These are phyloP conservation scores for Aphidius colemani DNA, from an alignment of 2,888 invertebrate genomes.

Conservation along the genomic window DNA sequence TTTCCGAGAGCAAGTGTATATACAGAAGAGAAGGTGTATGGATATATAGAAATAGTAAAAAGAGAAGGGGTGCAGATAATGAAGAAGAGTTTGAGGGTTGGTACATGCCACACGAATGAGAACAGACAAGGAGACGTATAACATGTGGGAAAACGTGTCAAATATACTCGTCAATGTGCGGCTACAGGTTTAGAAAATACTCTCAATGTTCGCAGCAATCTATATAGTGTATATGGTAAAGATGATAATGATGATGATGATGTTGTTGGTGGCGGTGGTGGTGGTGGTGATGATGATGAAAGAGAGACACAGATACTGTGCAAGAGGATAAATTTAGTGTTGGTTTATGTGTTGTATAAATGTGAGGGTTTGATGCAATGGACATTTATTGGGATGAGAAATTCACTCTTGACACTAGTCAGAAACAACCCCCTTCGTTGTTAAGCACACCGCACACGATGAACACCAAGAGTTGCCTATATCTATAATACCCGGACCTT, in stretches of 20 bases:
- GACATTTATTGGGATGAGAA: constrained; percentile 23
- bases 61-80: too few species aligned
- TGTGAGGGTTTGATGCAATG: constrained; percentile 20
- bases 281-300: not conserved
- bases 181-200: too few species aligned
- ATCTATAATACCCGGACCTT: not conserved
- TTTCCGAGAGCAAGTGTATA: constrained; percentile 20
- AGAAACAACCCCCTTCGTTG: constrained; percentile 7
- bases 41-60: too few species aligned
- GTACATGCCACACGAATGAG: constrained; percentile 16
- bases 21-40: not conserved
- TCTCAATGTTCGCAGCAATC: too few species aligned
- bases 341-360: not conserved
- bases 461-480: constrained; percentile 7
- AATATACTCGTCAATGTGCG: too few species aligned
- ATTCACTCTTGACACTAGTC: constrained; percentile 15
- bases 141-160: too few species aligned
- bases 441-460: constrained; percentile 12
- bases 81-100: too few species aligned
- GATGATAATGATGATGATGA: too few species aligned
- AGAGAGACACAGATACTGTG: constrained; percentile 8
- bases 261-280: too few species aligned
- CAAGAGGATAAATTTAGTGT: constrained; percentile 8
- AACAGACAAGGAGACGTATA: not conserved
- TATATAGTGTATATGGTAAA: too few species aligned